Conservation (phyloP, 2,797 vertebrate species). For the Setipinna tenuifilis region DNA sequence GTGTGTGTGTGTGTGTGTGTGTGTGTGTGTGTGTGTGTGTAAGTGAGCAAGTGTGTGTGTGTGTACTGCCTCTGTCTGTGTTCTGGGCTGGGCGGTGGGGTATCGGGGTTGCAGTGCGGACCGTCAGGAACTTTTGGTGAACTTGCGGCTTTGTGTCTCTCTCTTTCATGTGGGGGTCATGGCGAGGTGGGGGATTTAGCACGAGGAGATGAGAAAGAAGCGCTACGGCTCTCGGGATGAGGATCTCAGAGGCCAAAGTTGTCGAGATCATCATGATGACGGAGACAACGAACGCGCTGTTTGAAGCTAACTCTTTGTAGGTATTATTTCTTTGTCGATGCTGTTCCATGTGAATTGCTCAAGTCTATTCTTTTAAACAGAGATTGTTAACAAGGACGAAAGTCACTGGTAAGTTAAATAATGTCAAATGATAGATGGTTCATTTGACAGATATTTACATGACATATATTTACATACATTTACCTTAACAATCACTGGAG, state of each 20-base stretch:
- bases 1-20: no score
- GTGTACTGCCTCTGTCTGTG: not conserved
- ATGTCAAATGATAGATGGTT: not conserved
- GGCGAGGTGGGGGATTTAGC: slow-evolving; percentile 74
- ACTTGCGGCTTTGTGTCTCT: slow-evolving; percentile 69
- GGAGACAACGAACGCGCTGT: not conserved
- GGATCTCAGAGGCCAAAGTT: slow-evolving; percentile 38
- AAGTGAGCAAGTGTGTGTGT: not conserved
- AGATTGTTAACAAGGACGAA: not conserved
- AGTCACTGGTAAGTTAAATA: not conserved
- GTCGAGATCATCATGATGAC: not conserved
- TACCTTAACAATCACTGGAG: not conserved
- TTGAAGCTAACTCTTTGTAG: slow-evolving; percentile 17
- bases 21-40: slow-evolving; percentile 26
- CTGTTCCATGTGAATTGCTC: not conserved
- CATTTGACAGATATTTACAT: not conserved
- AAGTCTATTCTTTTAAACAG: not conserved
- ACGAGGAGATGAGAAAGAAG: slow-evolving; percentile 67
- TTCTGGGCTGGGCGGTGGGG: no score
- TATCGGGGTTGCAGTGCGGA: not conserved
- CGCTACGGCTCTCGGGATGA: slow-evolving; percentile 43
- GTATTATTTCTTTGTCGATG: slow-evolving; percentile 38
- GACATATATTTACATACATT: not conserved
- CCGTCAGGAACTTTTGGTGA: slow-evolving; percentile 74
- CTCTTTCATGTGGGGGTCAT: slow-evolving; percentile 75